Evolutionary conservation across 1,140 invertebrate genomes (phyloP).

Genomic region (Uloborus diversus): DNA sequence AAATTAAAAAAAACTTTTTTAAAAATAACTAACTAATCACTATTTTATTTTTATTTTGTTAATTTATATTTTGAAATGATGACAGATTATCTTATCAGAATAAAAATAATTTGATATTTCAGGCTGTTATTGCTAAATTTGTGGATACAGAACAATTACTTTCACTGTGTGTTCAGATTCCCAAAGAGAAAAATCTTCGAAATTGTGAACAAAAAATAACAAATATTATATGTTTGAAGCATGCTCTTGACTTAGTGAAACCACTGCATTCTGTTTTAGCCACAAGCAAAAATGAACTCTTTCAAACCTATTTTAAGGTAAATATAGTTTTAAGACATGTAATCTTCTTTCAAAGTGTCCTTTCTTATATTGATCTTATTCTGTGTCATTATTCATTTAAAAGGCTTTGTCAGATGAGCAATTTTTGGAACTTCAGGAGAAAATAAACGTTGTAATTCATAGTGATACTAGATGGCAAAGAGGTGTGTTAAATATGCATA

Average conservation of each 20-base stretch:
- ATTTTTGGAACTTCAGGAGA: slow-evolving; percentile 71
- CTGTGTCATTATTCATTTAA: slow-evolving; percentile 2
- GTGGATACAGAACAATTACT: slow-evolving; percentile 73
- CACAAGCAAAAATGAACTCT: slow-evolving; percentile 67
- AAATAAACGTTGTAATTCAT: slow-evolving; percentile 76
- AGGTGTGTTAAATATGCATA: slow-evolving; percentile 73
- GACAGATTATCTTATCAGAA: too few species aligned
- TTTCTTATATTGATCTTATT: too few species aligned
- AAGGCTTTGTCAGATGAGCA: slow-evolving; percentile 66
- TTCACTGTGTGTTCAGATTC: slow-evolving; percentile 70
- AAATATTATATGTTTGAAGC: slow-evolving; percentile 81
- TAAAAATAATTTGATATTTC: background rate
- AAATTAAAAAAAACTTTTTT: background rate
- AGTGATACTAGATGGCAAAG: slow-evolving; percentile 77
- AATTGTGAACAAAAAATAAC: slow-evolving; percentile 80
- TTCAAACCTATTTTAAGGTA: slow-evolving; percentile 73
- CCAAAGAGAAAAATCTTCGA: slow-evolving; percentile 70
- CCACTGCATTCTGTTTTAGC: slow-evolving; percentile 69
- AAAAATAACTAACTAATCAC: background rate
- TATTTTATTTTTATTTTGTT: background rate
- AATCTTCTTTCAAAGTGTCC: too few species aligned
- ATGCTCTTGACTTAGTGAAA: slow-evolving; percentile 76
- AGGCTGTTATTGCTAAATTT: slow-evolving; percentile 69
- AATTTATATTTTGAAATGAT: too few species aligned
- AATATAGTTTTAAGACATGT: slow-evolving; percentile 30